These are phyloP conservation scores for Fukomys damarensis DNA, from an alignment of 2,113 vertebrate genomes.

Conservation along the genomic window DNA sequence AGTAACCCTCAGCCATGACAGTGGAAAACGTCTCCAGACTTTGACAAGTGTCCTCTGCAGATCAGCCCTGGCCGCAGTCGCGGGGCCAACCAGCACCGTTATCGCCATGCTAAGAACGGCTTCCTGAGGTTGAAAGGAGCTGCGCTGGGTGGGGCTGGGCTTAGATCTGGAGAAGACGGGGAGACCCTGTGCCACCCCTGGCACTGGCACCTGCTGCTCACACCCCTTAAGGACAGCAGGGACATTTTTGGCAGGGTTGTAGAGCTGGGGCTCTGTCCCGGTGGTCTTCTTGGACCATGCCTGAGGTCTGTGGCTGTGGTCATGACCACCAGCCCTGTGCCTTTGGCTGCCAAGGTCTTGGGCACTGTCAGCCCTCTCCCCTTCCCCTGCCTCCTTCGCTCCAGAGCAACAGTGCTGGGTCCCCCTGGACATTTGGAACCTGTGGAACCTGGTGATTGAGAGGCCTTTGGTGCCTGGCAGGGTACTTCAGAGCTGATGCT, in stretches of 20 bases:
- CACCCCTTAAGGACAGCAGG: neutral
- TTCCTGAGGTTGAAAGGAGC: neutral
- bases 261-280: neutral
- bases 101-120: neutral
- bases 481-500: neutral
- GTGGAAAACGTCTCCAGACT: neutral
- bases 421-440: neutral
- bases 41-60: neutral
- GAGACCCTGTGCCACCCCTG: fast-evolving
- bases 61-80: neutral
- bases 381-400: neutral
- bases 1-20: neutral
- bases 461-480: neutral
- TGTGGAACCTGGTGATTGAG: neutral
- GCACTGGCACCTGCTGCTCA: neutral
- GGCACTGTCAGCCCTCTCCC: neutral
- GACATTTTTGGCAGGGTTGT: neutral
- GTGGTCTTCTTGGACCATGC: neutral
- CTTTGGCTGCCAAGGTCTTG: neutral
- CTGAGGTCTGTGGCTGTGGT: neutral
- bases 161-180: neutral
- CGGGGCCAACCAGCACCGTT: neutral
- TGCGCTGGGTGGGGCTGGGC: neutral
- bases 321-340: neutral
- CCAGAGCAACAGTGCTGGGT: no score